Evolutionary conservation across 2,113 vertebrate species (phyloP).

Genomic region (Himantopus leucocephalus): DNA sequence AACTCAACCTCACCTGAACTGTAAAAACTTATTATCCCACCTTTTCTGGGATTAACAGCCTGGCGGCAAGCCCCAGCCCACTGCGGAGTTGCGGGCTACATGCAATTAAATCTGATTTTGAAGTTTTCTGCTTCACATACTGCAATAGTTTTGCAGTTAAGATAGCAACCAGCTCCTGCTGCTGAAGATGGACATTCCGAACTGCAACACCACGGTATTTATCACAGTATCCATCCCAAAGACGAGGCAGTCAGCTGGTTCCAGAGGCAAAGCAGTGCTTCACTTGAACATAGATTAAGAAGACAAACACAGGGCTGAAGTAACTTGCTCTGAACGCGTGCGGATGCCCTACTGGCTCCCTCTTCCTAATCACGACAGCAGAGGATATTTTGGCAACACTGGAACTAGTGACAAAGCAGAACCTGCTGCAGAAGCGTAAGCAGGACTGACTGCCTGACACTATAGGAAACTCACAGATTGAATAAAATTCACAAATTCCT

Average conservation of each 20-base stretch:
- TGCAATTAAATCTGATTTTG: too few relatives aligned
- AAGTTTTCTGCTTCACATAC: background rate
- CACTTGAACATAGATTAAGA: background rate
- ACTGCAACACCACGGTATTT: background rate
- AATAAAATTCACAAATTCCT: background rate
- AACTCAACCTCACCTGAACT: background rate
- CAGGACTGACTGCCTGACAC: background rate
- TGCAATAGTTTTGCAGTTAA: background rate
- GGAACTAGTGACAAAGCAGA: background rate
- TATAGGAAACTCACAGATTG: background rate
- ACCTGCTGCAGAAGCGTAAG: background rate
- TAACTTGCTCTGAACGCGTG: fast-evolving
- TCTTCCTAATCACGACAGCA: background rate
- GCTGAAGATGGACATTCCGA: fast-evolving
- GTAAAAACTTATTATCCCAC: background rate
- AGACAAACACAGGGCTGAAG: background rate
- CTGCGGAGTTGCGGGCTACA: fast-evolving
- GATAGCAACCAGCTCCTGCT: background rate
- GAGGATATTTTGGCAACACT: background rate
- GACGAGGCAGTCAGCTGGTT: background rate
- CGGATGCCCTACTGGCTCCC: background rate
- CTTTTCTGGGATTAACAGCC: background rate
- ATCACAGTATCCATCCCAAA: background rate
- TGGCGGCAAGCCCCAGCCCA: background rate
- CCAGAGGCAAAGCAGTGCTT: background rate